A percentile compares a stretch with the other conserved stretches of the same genome.
These are phyloP conservation scores for Leistus spinibarbis DNA, from an alignment of 2,888 invertebrate genomes.

Conservation along the genomic window DNA sequence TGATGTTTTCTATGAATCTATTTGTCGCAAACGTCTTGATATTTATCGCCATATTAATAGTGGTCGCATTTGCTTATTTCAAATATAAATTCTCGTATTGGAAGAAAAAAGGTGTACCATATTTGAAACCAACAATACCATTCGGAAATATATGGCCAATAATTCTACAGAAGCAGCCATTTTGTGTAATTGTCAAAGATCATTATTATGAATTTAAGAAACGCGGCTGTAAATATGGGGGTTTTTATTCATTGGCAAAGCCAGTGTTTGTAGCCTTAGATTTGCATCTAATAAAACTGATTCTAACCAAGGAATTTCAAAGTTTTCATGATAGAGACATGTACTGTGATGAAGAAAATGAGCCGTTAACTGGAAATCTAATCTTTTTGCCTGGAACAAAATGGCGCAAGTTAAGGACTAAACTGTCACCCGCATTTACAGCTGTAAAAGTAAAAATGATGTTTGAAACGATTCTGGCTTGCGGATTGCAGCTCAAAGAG, in stretches of 20 bases:
- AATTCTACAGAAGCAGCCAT: constrained; percentile 3
- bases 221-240: constrained; percentile 43
- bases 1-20: neutral
- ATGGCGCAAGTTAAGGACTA: constrained; percentile 66
- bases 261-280: constrained; percentile 44
- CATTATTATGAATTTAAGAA: constrained; percentile 43
- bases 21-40: neutral
- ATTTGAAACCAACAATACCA: constrained; percentile 45
- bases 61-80: neutral
- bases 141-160: constrained; percentile 45
- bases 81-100: constrained; percentile 40
- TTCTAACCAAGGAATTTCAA: constrained; percentile 65
- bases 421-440: constrained; percentile 69
- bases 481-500: constrained; percentile 58
- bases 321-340: constrained; percentile 67
- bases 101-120: constrained; percentile 40
- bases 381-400: constrained; percentile 61
- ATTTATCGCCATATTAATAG: neutral
- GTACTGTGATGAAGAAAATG: constrained; percentile 62
- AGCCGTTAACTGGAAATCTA: constrained; percentile 63
- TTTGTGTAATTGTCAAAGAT: constrained; percentile 34
- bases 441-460: constrained; percentile 68
- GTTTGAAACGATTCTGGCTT: constrained; percentile 63
- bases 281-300: constrained; percentile 49
- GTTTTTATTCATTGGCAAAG: constrained; percentile 42